Base-by-base conservation (phyloP, 2,113 vertebrate genomes). In the Oryzias woworae region DNA sequence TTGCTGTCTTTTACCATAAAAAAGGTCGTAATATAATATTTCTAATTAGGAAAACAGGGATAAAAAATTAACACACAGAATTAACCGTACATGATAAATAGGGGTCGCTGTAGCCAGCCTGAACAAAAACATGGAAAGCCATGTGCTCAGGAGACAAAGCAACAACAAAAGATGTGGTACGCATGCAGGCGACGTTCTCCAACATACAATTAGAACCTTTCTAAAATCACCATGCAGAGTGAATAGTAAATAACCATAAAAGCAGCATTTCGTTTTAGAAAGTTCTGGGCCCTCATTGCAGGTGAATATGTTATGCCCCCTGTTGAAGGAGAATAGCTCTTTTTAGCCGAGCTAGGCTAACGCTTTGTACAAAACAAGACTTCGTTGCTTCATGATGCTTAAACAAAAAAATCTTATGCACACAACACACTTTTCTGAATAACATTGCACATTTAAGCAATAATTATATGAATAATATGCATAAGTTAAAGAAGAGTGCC, bases 61-160 rank as follows among this genome's bases (percentile, higher is more conserved):
- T 53, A 28, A 28, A 28, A 28, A 28, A 28, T 28, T 28, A 28
- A 28, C 3, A 28, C 26, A 28, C 15, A 24, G 53, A 64, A 71
- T 70, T 65, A 48, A 49, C 12, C 45, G 22, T 1, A 18, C 20
- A 1, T 24, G 18, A 65, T 70, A 60, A 73, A 84, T 53, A 87
- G 84, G 78, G 85, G 85, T 86, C 85, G 83, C 90, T 90, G 82
- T 69, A 69, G 72, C 87, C 84, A 88, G 66, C 89, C 88, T 90
- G 91, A 93, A 93, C 92, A 92, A 85, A 80, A 89, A 92, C 88
- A 85, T 73, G 88, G 76, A 67, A 70, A 90, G 92, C 94, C 94
- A 95, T 94, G 94, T 95, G 94, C 93, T 94, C 94, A 74, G 71
- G 76, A 94, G 92, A 95, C 94, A 96, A 94, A 94, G 94, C 94